A percentile compares a stretch with the other conserved stretches of the same genome.
These are phyloP conservation scores for Crematogaster levior DNA, from an alignment of 2,888 invertebrate species.

Conservation along the genomic window DNA sequence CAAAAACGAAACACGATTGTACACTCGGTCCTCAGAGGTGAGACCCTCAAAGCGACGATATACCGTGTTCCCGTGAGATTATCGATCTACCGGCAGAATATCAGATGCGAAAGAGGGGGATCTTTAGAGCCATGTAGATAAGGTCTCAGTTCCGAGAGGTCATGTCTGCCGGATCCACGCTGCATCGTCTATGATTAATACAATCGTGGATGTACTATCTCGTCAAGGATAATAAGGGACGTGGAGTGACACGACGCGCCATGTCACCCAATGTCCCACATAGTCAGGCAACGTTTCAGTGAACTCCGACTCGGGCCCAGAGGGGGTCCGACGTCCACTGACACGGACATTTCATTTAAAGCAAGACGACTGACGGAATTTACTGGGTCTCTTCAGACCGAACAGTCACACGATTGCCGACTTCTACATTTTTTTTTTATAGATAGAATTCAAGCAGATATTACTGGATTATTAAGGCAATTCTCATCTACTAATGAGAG, in stretches of 20 bases:
- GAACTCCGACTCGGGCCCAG: constrained; percentile 48
- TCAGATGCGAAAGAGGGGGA: constrained; percentile 46
- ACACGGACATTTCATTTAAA: constrained; percentile 79
- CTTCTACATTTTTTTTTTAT: constrained; percentile 78
- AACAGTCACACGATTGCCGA: constrained; percentile 67
- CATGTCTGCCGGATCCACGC: constrained; percentile 38
- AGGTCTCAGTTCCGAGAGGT: constrained; percentile 58
- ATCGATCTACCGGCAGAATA: constrained; percentile 59
- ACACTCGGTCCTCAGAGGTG: constrained; percentile 45
- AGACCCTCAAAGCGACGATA: constrained; percentile 52
- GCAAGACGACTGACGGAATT: constrained; percentile 69
- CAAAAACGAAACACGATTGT: no score
- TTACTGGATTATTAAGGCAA: background rate
- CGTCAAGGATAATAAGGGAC: constrained; percentile 72
- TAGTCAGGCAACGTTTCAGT: constrained; percentile 66
- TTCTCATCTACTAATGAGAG: background rate
- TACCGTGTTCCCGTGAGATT: constrained; percentile 49
- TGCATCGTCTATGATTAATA: constrained; percentile 68
- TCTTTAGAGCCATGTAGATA: constrained; percentile 48
- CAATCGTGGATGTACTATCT: constrained; percentile 67
- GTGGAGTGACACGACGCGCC: constrained; percentile 70
- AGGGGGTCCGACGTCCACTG: constrained; percentile 77
- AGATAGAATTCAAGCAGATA: no score
- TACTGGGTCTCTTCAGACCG: constrained; percentile 39
- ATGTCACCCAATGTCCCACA: constrained; percentile 71